phyloP scores from a whole-genome alignment of 2,888 invertebrate species.

The Archaeoteleia sp. region DNA sequence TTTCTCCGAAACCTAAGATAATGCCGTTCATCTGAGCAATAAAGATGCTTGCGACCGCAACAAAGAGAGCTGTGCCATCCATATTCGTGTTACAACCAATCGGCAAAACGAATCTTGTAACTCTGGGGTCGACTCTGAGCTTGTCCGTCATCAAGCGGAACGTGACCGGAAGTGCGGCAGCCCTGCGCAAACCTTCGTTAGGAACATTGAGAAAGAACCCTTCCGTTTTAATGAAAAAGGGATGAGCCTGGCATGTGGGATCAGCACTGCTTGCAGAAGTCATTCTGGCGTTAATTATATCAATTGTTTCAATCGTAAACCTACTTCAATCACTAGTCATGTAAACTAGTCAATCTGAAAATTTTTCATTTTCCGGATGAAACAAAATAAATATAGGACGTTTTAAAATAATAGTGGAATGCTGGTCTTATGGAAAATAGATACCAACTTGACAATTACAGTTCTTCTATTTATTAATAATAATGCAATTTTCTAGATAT shows the following conservation, averaged over 20 bases:
- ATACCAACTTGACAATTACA: too few relatives aligned
- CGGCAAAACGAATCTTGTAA: slow-evolving; percentile 91
- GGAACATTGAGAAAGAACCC: slow-evolving; percentile 55
- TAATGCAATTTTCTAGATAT: too few relatives aligned
- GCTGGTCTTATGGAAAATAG: too few relatives aligned
- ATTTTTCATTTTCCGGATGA: too few relatives aligned
- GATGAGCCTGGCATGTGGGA: slow-evolving; percentile 48
- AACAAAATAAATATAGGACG: too few relatives aligned
- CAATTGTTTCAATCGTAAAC: slow-evolving; percentile 38
- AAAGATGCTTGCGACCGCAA: slow-evolving; percentile 90
- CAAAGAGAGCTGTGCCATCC: slow-evolving; percentile 93
- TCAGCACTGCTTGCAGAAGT: slow-evolving; percentile 57
- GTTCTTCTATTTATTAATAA: too few relatives aligned
- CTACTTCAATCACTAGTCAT: too few relatives aligned
- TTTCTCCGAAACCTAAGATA: slow-evolving; percentile 85
- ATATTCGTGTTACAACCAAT: slow-evolving; percentile 95
- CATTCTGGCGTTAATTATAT: slow-evolving; percentile 64
- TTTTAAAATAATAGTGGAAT: too few relatives aligned
- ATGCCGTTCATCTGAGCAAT: slow-evolving; percentile 92
- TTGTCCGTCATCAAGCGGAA: slow-evolving; percentile 91
- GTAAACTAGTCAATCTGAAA: too few relatives aligned
- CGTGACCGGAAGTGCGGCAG: slow-evolving; percentile 92
- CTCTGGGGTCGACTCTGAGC: slow-evolving; percentile 85
- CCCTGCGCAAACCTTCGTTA: slow-evolving; percentile 75
- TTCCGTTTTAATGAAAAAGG: slow-evolving; percentile 43